A percentile compares a stretch with the other conserved stretches of the same genome.
Evolutionary conservation across 2,113 vertebrate species (phyloP).

Genomic region (Bucco capensis): DNA sequence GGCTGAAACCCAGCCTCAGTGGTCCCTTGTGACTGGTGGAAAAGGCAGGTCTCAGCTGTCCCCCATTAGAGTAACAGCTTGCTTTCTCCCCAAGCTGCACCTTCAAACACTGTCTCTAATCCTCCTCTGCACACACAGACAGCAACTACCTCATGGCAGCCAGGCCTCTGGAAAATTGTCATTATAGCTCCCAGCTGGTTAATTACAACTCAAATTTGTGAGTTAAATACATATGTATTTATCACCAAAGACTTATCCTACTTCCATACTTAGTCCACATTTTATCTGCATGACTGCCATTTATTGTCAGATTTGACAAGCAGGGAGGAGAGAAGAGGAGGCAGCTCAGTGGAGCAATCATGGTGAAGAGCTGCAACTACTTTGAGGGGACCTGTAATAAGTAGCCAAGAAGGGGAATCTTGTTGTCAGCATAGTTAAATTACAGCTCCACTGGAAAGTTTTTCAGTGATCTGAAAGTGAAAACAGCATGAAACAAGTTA

Average conservation of each 20-base stretch:
- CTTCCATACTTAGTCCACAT: neutral
- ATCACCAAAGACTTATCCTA: neutral
- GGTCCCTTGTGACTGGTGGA: neutral
- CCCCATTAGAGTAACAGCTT: neutral
- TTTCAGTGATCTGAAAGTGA: neutral
- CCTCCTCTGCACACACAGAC: neutral
- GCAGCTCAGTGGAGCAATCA: neutral
- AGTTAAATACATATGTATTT: neutral
- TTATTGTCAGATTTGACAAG: neutral
- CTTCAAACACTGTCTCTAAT: neutral
- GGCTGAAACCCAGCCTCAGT: neutral
- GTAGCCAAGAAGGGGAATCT: neutral
- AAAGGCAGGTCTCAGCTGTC: neutral
- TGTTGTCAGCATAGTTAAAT: neutral
- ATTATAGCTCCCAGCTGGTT: neutral
- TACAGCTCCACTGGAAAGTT: neutral
- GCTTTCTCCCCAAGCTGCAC: neutral
- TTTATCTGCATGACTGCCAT: neutral
- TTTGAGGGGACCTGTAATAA: neutral
- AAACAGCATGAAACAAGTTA: neutral
- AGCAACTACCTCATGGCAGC: rapidly evolving
- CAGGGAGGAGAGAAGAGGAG: neutral
- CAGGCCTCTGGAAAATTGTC: neutral
- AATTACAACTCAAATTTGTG: neutral
- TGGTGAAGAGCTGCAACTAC: neutral